Percentiles rank a stretch among this genome's conserved stretches.
Conservation (phyloP, 2,888 invertebrate species). For the Barypeithes pellucidus region DNA sequence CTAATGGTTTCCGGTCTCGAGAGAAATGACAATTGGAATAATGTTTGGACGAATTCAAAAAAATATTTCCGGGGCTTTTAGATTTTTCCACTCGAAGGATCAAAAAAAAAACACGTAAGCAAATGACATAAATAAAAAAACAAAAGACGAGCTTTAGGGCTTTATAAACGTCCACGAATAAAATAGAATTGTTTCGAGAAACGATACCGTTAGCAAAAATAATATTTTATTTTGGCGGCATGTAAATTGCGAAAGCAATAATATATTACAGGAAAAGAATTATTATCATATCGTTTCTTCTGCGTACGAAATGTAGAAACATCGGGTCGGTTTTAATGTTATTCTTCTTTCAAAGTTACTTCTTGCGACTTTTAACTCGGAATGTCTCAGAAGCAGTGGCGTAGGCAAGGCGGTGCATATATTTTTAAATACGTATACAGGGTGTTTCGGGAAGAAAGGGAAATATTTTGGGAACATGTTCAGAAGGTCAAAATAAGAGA, state of each 20-base stretch:
- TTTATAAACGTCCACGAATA: not conserved
- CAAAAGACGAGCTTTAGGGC: not conserved
- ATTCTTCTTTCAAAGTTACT: too few species aligned
- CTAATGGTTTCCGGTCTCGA: not conserved
- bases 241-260: not conserved
- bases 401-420: too few species aligned
- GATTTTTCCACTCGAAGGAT: not conserved
- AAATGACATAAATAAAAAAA: constrained; percentile 9
- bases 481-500: too few species aligned
- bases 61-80: not conserved
- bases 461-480: too few species aligned
- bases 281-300: not conserved
- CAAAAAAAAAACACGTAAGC: not conserved
- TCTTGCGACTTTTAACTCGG: too few species aligned
- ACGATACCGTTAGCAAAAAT: not conserved
- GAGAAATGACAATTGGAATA: not conserved
- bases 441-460: too few species aligned
- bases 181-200: not conserved
- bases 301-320: not conserved
- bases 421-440: too few species aligned
- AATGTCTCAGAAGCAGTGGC: too few species aligned
- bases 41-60: not conserved
- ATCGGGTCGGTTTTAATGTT: not conserved
- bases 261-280: not conserved
- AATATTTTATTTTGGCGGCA: not conserved